These are phyloP conservation scores for Napeogenes inachia DNA, from an alignment of 2,888 invertebrate species.

Conservation along the genomic window DNA sequence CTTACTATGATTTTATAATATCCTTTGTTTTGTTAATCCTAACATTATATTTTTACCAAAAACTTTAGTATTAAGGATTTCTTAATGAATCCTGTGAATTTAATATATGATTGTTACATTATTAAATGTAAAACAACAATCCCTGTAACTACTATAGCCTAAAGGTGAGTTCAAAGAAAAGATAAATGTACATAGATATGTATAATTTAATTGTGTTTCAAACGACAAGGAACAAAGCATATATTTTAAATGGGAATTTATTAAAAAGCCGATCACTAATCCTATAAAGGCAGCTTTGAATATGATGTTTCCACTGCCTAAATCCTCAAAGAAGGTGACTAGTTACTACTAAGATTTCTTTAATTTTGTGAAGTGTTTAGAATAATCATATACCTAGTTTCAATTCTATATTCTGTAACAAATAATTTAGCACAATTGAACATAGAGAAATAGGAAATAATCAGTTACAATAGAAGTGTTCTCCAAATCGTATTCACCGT, in stretches of 20 bases:
- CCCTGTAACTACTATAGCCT: neutral
- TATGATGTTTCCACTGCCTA: constrained; percentile 15
- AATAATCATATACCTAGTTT: neutral
- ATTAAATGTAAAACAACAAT: neutral
- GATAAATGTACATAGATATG: constrained; percentile 14
- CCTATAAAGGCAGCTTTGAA: constrained; percentile 14
- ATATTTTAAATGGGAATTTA: constrained; percentile 19
- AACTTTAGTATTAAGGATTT: too few relatives aligned
- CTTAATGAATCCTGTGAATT: too few relatives aligned
- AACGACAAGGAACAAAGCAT: constrained; percentile 12
- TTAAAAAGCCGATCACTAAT: constrained; percentile 17
- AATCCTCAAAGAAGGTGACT: constrained; percentile 18
- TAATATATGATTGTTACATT: neutral
- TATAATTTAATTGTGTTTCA: constrained; percentile 20
- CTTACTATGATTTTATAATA: too few relatives aligned
- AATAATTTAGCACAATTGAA: too few relatives aligned
- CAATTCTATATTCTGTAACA: too few relatives aligned
- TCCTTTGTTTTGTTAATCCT: too few relatives aligned
- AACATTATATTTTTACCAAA: too few relatives aligned
- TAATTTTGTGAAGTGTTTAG: neutral
- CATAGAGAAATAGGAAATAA: constrained; percentile 19
- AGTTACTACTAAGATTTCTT: neutral
- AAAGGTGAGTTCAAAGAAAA: constrained; percentile 1
- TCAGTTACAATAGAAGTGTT: constrained; percentile 24
- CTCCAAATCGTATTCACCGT: constrained; percentile 51